Evolutionary conservation across 35 echinoderm and acorn worm species (phyloP).

Genomic region (Acanthaster planci): DNA sequence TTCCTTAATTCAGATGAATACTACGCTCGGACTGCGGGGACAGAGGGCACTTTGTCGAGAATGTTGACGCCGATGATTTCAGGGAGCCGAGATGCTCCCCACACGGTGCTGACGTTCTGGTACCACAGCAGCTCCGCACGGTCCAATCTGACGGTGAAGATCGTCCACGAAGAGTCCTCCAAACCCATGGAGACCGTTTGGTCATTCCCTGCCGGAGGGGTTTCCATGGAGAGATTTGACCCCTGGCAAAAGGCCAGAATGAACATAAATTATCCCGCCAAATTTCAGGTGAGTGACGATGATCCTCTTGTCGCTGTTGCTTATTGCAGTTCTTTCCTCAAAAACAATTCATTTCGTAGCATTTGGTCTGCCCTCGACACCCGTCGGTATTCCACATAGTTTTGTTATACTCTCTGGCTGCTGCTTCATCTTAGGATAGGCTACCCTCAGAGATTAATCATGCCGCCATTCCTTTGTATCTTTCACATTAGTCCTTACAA

Average conservation of each 20-base stretch:
- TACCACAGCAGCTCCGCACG: neutral
- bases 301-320: too few species aligned
- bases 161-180: neutral
- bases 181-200: neutral
- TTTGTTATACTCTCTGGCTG: too few species aligned
- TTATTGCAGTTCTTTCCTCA: too few species aligned
- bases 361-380: too few species aligned
- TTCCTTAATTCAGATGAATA: neutral
- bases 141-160: neutral
- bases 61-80: neutral
- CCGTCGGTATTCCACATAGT: too few species aligned
- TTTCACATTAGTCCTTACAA: too few species aligned
- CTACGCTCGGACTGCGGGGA: neutral
- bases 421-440: too few species aligned
- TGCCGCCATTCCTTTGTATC: too few species aligned
- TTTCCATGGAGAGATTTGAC: neutral
- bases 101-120: neutral
- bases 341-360: too few species aligned
- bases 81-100: neutral
- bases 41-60: neutral
- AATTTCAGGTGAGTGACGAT: slow-evolving; percentile 1
- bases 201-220: neutral
- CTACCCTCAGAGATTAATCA: too few species aligned
- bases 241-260: neutral
- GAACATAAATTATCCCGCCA: neutral